A percentile compares a stretch with the other conserved stretches of the same genome.
Evolutionary conservation across 2,888 invertebrate genomes (phyloP).

Genomic region (Nemoura dubitans): DNA sequence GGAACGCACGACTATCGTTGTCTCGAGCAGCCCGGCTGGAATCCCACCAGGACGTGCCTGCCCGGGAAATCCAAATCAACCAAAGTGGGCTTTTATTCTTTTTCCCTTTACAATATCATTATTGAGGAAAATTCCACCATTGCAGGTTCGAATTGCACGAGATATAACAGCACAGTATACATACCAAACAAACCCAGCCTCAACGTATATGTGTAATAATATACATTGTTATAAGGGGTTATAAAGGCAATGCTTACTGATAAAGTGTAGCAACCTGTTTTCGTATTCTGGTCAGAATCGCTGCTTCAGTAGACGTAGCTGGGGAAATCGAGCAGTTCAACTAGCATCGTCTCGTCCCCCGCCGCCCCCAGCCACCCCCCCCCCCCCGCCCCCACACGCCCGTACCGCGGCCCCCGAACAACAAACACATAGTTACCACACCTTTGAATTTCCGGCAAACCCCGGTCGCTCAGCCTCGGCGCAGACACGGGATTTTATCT

Average conservation of each 20-base stretch:
- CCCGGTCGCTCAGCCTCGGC: background rate
- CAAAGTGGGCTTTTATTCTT: background rate
- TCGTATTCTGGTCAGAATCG: background rate
- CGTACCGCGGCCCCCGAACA: background rate
- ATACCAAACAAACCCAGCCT: background rate
- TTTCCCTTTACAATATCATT: background rate
- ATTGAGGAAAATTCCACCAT: background rate
- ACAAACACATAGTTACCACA: constrained; percentile 37
- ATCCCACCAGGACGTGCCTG: background rate
- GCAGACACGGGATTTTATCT: background rate
- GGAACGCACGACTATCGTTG: too few species aligned
- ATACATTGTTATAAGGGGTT: background rate
- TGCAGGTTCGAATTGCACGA: background rate
- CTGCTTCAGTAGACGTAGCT: constrained; percentile 33
- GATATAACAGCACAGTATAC: background rate
- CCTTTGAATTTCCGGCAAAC: constrained; percentile 32
- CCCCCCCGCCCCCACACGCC: background rate
- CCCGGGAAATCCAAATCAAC: background rate
- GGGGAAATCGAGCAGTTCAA: constrained; percentile 38
- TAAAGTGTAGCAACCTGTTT: background rate
- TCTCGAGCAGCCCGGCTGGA: too few species aligned
- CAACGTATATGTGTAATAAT: background rate
- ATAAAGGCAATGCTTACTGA: constrained; percentile 12
- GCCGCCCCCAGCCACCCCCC: background rate
- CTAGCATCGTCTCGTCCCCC: background rate